These are phyloP conservation scores for Polyommatus icarus DNA, from an alignment of 2,888 invertebrate species.

Conservation along the genomic window DNA sequence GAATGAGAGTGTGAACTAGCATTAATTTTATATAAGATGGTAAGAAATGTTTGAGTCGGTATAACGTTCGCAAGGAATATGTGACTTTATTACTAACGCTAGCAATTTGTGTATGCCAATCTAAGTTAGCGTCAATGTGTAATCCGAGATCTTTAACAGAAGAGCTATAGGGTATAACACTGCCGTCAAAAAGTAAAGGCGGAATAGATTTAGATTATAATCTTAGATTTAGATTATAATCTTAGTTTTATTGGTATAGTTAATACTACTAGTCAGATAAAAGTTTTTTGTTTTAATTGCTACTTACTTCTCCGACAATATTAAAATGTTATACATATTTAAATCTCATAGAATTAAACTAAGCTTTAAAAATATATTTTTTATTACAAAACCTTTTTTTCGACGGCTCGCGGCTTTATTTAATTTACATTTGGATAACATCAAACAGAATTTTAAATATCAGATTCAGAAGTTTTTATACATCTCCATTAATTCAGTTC, in stretches of 20 bases:
- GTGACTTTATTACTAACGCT: no score
- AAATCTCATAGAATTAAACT: not conserved
- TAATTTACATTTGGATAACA: not conserved
- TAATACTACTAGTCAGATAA: not conserved
- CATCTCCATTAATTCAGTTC: not conserved
- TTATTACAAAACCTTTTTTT: not conserved
- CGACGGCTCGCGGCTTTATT: not conserved
- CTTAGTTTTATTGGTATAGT: not conserved
- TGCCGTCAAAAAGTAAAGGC: no score
- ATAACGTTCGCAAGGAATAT: no score
- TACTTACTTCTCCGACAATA: not conserved
- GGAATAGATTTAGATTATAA: no score
- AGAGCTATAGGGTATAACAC: no score
- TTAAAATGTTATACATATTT: not conserved
- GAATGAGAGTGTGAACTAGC: no score
- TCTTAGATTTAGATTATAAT: no score
- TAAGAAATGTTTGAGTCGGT: no score
- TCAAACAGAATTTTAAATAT: conserved; percentile 1
- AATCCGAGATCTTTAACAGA: no score
- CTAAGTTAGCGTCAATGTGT: no score
- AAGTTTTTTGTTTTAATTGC: not conserved
- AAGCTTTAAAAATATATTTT: not conserved
- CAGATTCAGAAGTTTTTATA: not conserved
- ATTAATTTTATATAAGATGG: no score
- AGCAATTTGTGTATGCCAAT: no score